phyloP scores from a whole-genome alignment of 2,797 vertebrate species.

The Malacoraja senta region DNA sequence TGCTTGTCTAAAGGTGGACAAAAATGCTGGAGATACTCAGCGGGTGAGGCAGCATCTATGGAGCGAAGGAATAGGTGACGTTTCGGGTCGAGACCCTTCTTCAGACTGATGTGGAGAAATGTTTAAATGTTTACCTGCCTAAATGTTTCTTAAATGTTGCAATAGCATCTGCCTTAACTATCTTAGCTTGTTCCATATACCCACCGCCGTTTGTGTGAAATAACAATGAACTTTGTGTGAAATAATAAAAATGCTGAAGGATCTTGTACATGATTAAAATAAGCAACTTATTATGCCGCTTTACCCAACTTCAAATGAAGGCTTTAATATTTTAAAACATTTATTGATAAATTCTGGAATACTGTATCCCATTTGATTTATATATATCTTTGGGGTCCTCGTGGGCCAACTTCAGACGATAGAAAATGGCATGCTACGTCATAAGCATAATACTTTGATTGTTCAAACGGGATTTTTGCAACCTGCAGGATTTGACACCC shows the following conservation, averaged over 20 bases:
- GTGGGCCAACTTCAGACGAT: background rate
- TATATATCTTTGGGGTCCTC: background rate
- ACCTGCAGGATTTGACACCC: background rate
- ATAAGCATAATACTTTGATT: background rate
- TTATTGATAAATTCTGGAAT: background rate
- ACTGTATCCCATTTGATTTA: background rate
- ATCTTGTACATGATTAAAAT: background rate
- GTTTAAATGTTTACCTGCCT: too few relatives aligned
- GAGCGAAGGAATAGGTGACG: too few relatives aligned
- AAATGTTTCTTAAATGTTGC: too few relatives aligned
- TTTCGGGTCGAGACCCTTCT: too few relatives aligned
- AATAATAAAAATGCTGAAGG: background rate
- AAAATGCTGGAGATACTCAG: too few relatives aligned
- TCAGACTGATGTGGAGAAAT: too few relatives aligned
- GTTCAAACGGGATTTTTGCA: background rate
- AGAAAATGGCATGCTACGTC: background rate
- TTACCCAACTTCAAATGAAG: background rate
- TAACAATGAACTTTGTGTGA: too few relatives aligned
- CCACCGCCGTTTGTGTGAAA: too few relatives aligned
- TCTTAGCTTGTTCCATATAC: too few relatives aligned
- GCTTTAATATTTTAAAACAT: background rate
- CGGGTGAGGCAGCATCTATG: too few relatives aligned
- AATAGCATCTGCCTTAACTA: too few relatives aligned
- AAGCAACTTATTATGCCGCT: background rate
- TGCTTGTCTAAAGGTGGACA: too few relatives aligned